Evolutionary conservation across 2,888 invertebrate species (phyloP).

Genomic region (Leptodirus hochenwartii): DNA sequence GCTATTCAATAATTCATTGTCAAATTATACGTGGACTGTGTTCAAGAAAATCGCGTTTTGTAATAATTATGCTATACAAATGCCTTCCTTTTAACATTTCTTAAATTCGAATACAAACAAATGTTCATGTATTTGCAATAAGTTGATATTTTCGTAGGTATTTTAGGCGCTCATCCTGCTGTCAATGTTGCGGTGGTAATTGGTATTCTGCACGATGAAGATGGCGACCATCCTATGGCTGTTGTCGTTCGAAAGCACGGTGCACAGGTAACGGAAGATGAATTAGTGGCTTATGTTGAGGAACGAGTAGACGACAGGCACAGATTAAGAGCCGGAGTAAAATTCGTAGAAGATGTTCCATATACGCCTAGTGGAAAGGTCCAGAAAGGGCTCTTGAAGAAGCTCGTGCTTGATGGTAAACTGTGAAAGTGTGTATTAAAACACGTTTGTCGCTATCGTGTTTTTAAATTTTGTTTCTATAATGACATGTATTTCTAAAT

Average conservation of each 20-base stretch:
- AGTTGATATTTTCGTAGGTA: too few relatives aligned
- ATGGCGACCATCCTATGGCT: slow-evolving; percentile 56
- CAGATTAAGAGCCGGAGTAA: slow-evolving; percentile 13
- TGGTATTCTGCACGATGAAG: slow-evolving; percentile 46
- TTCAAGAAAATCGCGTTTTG: too few relatives aligned
- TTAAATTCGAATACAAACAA: too few relatives aligned
- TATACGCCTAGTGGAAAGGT: slow-evolving; percentile 14
- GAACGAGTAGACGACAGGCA: slow-evolving; percentile 13
- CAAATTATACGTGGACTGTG: too few relatives aligned
- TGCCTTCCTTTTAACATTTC: too few relatives aligned
- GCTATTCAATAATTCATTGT: too few relatives aligned
- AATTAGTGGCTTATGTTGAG: slow-evolving; percentile 17
- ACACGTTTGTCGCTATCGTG: too few relatives aligned
- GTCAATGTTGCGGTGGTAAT: slow-evolving; percentile 51
- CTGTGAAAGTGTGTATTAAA: too few relatives aligned
- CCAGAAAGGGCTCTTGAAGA: slow-evolving; percentile 11
- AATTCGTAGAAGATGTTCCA: slow-evolving; percentile 12
- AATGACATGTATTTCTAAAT: too few relatives aligned
- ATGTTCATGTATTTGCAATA: too few relatives aligned
- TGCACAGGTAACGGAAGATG: slow-evolving; percentile 28
- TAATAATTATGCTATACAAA: too few relatives aligned
- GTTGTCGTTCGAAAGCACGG: slow-evolving; percentile 38
- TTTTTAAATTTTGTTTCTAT: too few relatives aligned
- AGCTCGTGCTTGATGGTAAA: slow-evolving; percentile 9
- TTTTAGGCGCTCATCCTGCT: slow-evolving; percentile 13